phyloP scores from a whole-genome alignment of 2,113 vertebrate species.

The Enhydra lutris region DNA sequence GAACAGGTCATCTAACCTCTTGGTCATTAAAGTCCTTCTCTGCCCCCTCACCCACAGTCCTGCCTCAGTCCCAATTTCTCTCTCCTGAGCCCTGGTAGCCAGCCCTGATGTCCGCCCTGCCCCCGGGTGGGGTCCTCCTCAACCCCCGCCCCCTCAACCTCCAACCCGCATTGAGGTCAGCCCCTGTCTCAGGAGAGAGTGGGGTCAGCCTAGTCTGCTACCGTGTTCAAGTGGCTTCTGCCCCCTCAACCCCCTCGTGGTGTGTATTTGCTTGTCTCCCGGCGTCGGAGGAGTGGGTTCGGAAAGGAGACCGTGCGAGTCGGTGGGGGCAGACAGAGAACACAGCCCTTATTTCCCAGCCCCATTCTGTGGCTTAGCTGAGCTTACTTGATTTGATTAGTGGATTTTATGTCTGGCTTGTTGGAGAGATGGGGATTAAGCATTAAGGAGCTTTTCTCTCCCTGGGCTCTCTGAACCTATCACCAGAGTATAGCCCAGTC shows the following conservation, averaged over 20 bases:
- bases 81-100: background rate
- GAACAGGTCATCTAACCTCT: background rate
- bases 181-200: background rate
- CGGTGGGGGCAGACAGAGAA: constrained; percentile 14
- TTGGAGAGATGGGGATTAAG: constrained; percentile 73
- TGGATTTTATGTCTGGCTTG: constrained; percentile 71
- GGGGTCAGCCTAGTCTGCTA: too few relatives aligned
- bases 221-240: rapidly evolving
- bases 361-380: constrained; percentile 76
- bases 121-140: too few relatives aligned
- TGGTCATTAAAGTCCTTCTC: background rate
- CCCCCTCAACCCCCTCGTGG: background rate
- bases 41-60: background rate
- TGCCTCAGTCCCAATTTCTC: background rate
- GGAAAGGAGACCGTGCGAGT: background rate
- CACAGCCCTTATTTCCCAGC: constrained; percentile 67
- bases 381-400: constrained; percentile 79
- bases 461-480: constrained; percentile 69
- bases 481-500: constrained; percentile 18
- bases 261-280: background rate
- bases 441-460: constrained; percentile 73
- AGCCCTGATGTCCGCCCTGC: background rate
- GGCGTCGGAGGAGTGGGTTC: constrained; percentile 33
- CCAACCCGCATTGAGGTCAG: too few relatives aligned
- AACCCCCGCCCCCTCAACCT: background rate